A percentile compares a stretch with the other conserved stretches of the same genome.
phyloP scores from a whole-genome alignment of 2,113 vertebrate genomes.

The Nannospalax galili region DNA sequence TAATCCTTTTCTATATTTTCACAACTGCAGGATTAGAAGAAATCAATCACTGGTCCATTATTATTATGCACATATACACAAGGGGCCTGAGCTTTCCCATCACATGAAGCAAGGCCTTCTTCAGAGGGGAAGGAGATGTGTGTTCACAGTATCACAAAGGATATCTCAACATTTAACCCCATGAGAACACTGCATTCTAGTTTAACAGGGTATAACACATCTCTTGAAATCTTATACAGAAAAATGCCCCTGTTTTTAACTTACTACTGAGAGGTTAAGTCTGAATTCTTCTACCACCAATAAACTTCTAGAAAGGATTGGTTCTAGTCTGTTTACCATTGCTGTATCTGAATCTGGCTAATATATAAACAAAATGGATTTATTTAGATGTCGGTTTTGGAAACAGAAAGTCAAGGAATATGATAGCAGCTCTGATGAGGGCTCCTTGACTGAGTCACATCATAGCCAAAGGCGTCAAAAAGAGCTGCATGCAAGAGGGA shows the following conservation, averaged over 20 bases:
- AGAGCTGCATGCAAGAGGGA: background rate
- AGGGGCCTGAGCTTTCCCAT: background rate
- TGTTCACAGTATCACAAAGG: background rate
- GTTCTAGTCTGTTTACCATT: background rate
- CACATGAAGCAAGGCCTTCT: background rate
- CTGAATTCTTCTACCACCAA: background rate
- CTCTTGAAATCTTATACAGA: background rate
- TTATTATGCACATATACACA: background rate
- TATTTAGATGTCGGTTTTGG: background rate
- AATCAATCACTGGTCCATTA: background rate
- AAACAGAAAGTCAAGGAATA: background rate
- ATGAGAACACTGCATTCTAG: background rate
- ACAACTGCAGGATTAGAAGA: constrained; percentile 34
- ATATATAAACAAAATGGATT: background rate
- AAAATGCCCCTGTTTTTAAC: background rate
- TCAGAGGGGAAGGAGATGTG: background rate
- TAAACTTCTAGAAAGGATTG: background rate
- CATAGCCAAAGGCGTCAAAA: too few species aligned
- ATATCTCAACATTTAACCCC: background rate
- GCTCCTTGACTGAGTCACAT: background rate
- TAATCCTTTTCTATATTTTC: constrained; percentile 26
- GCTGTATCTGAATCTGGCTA: background rate
- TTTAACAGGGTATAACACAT: background rate
- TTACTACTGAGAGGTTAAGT: background rate
- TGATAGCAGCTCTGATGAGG: too few species aligned